phyloP scores from a whole-genome alignment of 2,113 vertebrate species.

The Globicephala melas region DNA sequence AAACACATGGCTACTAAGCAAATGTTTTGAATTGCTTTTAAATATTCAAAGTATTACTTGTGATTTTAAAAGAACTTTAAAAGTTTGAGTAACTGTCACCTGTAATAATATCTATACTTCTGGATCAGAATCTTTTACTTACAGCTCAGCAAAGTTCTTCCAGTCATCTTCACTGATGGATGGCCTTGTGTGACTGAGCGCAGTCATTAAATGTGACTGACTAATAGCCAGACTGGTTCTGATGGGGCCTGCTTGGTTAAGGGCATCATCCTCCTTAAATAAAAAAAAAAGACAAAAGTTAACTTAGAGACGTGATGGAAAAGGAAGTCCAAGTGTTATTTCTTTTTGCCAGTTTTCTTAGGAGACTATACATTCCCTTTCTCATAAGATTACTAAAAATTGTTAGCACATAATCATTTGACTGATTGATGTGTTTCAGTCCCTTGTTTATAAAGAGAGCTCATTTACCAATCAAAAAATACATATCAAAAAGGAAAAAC shows the following conservation, averaged over 20 bases:
- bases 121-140: slow-evolving; percentile 77
- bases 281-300: slow-evolving; percentile 43
- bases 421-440: background rate
- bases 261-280: slow-evolving; percentile 83
- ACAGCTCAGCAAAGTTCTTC: slow-evolving; percentile 91
- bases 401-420: background rate
- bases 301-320: background rate
- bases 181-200: slow-evolving; percentile 86
- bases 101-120: background rate
- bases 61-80: background rate
- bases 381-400: background rate
- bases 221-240: slow-evolving; percentile 82
- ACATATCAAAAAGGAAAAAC: background rate
- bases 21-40: background rate
- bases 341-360: background rate
- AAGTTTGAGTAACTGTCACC: background rate
- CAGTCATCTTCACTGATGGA: slow-evolving; percentile 92
- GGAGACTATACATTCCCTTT: background rate
- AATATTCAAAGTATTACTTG: background rate
- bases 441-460: background rate
- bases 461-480: background rate
- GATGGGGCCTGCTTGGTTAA: slow-evolving; percentile 75
- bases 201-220: slow-evolving; percentile 86
- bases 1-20: background rate
- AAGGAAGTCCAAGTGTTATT: background rate